Conservation (phyloP, 2,797 vertebrate genomes). For the Sebastes minor region DNA sequence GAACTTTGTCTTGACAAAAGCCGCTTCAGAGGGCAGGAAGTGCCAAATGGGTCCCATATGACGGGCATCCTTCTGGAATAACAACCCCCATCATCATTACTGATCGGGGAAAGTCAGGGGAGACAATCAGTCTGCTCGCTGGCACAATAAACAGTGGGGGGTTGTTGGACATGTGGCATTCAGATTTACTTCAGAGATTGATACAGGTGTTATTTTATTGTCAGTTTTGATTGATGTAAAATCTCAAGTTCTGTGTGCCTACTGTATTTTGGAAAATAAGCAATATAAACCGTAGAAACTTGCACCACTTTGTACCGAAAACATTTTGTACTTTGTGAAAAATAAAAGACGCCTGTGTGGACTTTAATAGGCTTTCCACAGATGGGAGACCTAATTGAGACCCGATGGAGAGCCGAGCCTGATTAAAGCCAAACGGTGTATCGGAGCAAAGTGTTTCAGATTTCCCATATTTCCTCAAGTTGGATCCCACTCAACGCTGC, state of each 20-base stretch:
- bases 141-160: constrained; percentile 61
- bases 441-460: constrained; percentile 9
- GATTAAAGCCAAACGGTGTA: constrained; percentile 26
- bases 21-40: constrained; percentile 64
- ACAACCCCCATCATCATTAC: constrained; percentile 61
- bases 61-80: constrained; percentile 59
- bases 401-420: constrained; percentile 22
- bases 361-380: constrained; percentile 24
- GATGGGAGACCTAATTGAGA: constrained; percentile 43
- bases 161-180: constrained; percentile 38
- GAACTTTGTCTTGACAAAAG: constrained; percentile 45
- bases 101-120: constrained; percentile 48
- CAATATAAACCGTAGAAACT: not conserved
- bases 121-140: constrained; percentile 55
- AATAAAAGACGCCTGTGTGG: constrained; percentile 18
- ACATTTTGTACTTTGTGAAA: constrained; percentile 10
- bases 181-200: constrained; percentile 12
- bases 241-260: not conserved
- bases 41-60: constrained; percentile 76
- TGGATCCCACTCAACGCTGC: not conserved
- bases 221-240: constrained; percentile 17
- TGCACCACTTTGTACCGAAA: not conserved
- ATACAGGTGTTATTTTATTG: constrained; percentile 13
- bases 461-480: constrained; percentile 1
- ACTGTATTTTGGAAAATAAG: constrained; percentile 3